Percentiles rank a stretch among this genome's conserved stretches.
Evolutionary conservation across 2,797 vertebrate genomes (phyloP).

Genomic region (Lepus townsendii): DNA sequence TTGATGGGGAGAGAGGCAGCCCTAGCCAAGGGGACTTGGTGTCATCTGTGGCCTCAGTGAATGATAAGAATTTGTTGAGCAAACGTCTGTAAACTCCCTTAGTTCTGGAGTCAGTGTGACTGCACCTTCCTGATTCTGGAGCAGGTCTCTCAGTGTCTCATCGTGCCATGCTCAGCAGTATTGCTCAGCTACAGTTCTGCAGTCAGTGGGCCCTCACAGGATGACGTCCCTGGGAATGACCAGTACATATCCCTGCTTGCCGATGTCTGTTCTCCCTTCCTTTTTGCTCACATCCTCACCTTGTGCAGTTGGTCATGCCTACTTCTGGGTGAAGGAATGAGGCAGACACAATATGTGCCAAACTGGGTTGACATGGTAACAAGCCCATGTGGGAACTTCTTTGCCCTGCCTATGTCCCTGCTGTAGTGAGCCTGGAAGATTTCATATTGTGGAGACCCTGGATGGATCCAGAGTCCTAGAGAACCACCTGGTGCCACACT

Average conservation of each 20-base stretch:
- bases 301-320: neutral
- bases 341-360: fast-evolving
- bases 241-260: fast-evolving
- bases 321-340: neutral
- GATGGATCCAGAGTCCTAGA: neutral
- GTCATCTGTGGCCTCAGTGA: neutral
- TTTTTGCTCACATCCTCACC: neutral
- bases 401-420: neutral
- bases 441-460: neutral
- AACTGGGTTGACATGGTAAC: neutral
- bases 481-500: fast-evolving
- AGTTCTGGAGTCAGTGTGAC: neutral
- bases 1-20: neutral
- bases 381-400: neutral
- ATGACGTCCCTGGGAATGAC: neutral
- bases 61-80: neutral
- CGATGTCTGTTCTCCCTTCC: neutral
- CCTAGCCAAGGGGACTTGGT: neutral
- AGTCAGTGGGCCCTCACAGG: neutral
- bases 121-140: neutral
- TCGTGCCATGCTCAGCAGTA: too few relatives aligned
- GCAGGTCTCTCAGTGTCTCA: neutral
- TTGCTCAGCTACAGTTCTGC: neutral
- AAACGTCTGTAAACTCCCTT: neutral
- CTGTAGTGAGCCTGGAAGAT: neutral